Conservation (phyloP, 2,888 invertebrate species). For the Drosophila imparisetae region DNA sequence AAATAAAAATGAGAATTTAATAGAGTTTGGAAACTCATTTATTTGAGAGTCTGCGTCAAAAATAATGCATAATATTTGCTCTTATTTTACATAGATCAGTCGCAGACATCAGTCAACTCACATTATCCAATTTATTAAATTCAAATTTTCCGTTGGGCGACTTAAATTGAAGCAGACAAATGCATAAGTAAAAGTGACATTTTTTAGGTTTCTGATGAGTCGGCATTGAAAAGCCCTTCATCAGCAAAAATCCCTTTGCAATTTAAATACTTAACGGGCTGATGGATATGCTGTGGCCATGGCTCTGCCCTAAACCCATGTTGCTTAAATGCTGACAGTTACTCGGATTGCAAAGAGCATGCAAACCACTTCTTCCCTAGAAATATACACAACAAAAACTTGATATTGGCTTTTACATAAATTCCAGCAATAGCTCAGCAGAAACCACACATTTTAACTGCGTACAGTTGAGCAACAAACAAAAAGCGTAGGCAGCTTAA, state of each 20-base stretch:
- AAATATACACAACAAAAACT: slow-evolving; percentile 24
- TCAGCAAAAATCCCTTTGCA: slow-evolving; percentile 7
- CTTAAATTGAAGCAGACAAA: slow-evolving; percentile 9
- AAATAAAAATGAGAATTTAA: neutral
- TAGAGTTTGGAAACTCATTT: neutral
- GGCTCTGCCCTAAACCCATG: slow-evolving; percentile 38
- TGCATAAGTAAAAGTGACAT: slow-evolving; percentile 17
- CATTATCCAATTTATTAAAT: slow-evolving; percentile 1
- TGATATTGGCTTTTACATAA: slow-evolving; percentile 15
- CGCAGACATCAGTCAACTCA: neutral
- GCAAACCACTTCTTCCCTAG: neutral
- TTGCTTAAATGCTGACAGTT: slow-evolving; percentile 31
- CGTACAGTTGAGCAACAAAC: slow-evolving; percentile 22
- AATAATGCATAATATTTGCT: neutral
- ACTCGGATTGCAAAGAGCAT: slow-evolving; percentile 23
- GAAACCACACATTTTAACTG: slow-evolving; percentile 26
- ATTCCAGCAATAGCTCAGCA: slow-evolving; percentile 7
- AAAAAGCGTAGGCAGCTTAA: slow-evolving; percentile 21
- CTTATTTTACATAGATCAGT: slow-evolving; percentile 5
- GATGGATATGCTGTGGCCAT: slow-evolving; percentile 32
- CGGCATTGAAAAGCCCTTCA: slow-evolving; percentile 22
- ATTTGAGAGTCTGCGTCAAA: neutral
- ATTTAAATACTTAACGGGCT: slow-evolving; percentile 24
- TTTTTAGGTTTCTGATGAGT: slow-evolving; percentile 3
- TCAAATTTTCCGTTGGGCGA: slow-evolving; percentile 7